These are phyloP conservation scores for Numenius phaeopus DNA, from an alignment of 2,797 vertebrate species.

Conservation along the genomic window DNA sequence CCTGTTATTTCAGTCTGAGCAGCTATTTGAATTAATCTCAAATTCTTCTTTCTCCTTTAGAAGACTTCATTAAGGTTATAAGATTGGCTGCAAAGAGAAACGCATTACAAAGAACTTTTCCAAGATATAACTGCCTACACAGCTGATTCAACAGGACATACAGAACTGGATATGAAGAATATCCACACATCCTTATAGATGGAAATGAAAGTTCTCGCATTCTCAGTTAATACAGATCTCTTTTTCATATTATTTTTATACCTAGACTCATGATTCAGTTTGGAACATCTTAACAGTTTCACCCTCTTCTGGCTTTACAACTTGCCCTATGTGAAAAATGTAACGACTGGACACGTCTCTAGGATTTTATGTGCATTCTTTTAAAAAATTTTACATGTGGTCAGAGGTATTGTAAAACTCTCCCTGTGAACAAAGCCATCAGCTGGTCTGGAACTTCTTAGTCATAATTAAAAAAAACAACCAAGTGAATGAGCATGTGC, in stretches of 20 bases:
- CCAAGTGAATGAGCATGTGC: not conserved
- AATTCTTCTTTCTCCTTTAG: not conserved
- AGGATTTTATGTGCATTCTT: not conserved
- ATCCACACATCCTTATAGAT: not conserved
- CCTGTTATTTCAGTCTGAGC: not conserved
- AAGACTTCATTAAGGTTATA: not conserved
- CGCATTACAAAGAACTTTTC: not conserved
- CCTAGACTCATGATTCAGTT: not conserved
- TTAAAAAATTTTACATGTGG: not conserved
- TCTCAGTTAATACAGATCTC: not conserved
- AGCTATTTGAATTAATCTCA: not conserved
- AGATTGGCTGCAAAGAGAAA: not conserved
- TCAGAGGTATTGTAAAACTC: not conserved
- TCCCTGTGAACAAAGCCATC: not conserved
- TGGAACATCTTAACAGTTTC: not conserved
- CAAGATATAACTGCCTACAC: not conserved
- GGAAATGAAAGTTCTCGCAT: not conserved
- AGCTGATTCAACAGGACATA: not conserved
- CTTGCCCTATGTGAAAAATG: not conserved
- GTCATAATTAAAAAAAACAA: not conserved
- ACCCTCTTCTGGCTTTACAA: not conserved
- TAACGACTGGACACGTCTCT: not conserved
- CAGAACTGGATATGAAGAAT: not conserved
- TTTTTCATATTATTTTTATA: not conserved
- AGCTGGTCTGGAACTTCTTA: not conserved